A percentile compares a stretch with the other conserved stretches of the same genome.
Evolutionary conservation across 2,113 vertebrate genomes (phyloP).

Genomic region (Planiliza haematocheilus): DNA sequence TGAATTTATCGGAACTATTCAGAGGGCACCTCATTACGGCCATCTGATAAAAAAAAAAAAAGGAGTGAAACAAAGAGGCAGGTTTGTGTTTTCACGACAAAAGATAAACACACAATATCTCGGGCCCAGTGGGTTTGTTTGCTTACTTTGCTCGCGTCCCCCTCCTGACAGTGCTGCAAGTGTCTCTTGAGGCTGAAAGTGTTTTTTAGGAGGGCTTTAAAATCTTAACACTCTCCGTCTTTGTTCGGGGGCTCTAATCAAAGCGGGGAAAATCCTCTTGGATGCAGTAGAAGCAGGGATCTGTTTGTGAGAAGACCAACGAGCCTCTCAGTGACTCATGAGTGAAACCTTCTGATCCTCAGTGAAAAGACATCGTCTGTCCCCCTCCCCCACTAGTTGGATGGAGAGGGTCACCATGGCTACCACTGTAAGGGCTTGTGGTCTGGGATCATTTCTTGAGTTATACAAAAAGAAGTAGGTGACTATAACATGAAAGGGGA

Average conservation of each 20-base stretch:
- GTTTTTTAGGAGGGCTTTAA: slow-evolving; percentile 47
- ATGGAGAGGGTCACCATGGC: background rate
- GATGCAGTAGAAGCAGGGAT: slow-evolving; percentile 44
- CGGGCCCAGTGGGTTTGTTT: slow-evolving; percentile 65
- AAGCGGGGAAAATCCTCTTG: slow-evolving; percentile 63
- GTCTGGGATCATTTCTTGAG: no score
- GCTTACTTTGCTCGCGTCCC: slow-evolving; percentile 45
- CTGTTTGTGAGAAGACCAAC: slow-evolving; percentile 44
- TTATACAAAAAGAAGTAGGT: background rate
- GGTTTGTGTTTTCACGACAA: slow-evolving; percentile 65
- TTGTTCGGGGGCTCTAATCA: slow-evolving; percentile 36
- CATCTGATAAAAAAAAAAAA: slow-evolving; percentile 61
- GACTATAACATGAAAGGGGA: no score
- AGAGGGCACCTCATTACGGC: slow-evolving; percentile 61
- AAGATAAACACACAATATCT: slow-evolving; percentile 65
- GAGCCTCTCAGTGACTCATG: slow-evolving; percentile 42
- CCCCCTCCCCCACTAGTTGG: background rate
- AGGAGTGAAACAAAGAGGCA: slow-evolving; percentile 45
- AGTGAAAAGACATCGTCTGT: slow-evolving; percentile 22
- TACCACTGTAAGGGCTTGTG: background rate
- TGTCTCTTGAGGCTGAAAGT: slow-evolving; percentile 53
- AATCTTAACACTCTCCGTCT: slow-evolving; percentile 45
- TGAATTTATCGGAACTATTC: slow-evolving; percentile 47
- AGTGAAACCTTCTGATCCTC: slow-evolving; percentile 37
- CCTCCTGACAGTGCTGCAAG: slow-evolving; percentile 36